A percentile compares a stretch with the other conserved stretches of the same genome.
phyloP scores from a whole-genome alignment of 2,797 vertebrate genomes.

The Natrix natrix region DNA sequence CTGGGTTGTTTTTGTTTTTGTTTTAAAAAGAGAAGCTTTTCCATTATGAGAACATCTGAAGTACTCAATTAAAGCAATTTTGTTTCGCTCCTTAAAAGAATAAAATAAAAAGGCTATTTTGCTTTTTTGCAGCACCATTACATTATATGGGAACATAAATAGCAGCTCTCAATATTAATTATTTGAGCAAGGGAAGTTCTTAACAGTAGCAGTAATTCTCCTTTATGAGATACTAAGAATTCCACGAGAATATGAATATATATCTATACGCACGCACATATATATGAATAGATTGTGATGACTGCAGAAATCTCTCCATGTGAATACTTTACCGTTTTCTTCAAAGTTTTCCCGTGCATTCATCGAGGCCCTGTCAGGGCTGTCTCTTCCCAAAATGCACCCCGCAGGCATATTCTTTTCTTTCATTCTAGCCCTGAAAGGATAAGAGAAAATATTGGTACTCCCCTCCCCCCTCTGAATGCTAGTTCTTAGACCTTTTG shows the following conservation, averaged over 20 bases:
- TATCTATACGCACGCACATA: not conserved
- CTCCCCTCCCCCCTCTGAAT: fast-evolving
- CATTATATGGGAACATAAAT: not conserved
- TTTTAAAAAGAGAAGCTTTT: not conserved
- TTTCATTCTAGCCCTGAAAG: not conserved
- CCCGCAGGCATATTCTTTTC: not conserved
- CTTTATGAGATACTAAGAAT: not conserved
- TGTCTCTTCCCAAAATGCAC: not conserved
- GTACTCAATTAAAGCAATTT: not conserved
- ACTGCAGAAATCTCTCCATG: not conserved
- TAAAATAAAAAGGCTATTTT: not conserved
- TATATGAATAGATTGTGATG: not conserved
- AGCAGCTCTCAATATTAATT: constrained; percentile 21
- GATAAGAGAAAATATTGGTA: not conserved
- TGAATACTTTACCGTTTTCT: not conserved
- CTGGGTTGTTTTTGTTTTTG: not conserved
- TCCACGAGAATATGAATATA: not conserved
- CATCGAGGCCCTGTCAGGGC: not conserved
- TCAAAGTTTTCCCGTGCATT: not conserved
- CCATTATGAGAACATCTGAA: not conserved
- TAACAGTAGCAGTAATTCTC: not conserved
- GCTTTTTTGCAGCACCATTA: not conserved
- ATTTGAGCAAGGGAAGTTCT: not conserved
- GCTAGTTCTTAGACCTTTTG: not conserved
- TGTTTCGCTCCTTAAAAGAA: not conserved